Conservation (phyloP, 2,113 vertebrate species). For the Chrysochloris asiatica region DNA sequence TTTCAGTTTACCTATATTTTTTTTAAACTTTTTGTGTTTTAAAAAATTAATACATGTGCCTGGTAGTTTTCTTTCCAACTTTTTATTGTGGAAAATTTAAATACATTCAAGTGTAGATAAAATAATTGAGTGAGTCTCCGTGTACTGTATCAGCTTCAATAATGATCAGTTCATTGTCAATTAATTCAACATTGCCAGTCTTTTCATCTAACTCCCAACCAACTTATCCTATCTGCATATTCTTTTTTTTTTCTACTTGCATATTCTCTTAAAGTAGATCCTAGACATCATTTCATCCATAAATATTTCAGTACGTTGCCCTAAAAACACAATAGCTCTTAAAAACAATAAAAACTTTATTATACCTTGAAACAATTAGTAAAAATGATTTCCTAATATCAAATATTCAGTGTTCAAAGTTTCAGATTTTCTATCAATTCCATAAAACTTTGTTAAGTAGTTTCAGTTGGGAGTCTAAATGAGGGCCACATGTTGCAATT, state of each 20-base stretch:
- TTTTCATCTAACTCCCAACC: not conserved
- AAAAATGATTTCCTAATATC: slow-evolving; percentile 11
- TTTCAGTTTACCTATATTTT: slow-evolving; percentile 8
- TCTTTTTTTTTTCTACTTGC: not conserved
- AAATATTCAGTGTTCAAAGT: not conserved
- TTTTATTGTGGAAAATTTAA: slow-evolving; percentile 1
- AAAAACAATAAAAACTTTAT: not conserved
- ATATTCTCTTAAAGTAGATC: slow-evolving; percentile 54
- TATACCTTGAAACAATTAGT: slow-evolving; percentile 16
- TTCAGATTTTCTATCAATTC: not conserved
- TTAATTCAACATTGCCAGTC: too few relatives aligned
- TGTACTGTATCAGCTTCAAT: not conserved
- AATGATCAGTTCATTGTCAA: not conserved
- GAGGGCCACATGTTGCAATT: not conserved
- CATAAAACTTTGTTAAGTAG: slow-evolving; percentile 16
- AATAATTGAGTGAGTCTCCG: not conserved
- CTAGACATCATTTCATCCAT: slow-evolving; percentile 31
- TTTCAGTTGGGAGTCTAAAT: slow-evolving; percentile 33
- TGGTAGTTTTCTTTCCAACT: slow-evolving; percentile 4
- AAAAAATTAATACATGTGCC: not conserved
- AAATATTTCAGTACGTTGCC: slow-evolving; percentile 42
- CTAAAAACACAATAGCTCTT: not conserved
- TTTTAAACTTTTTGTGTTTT: slow-evolving; percentile 22
- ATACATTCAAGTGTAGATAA: not conserved
- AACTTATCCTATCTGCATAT: not conserved